Evolutionary conservation across 2,797 vertebrate species (phyloP).

Genomic region (Trachops cirrhosus): DNA sequence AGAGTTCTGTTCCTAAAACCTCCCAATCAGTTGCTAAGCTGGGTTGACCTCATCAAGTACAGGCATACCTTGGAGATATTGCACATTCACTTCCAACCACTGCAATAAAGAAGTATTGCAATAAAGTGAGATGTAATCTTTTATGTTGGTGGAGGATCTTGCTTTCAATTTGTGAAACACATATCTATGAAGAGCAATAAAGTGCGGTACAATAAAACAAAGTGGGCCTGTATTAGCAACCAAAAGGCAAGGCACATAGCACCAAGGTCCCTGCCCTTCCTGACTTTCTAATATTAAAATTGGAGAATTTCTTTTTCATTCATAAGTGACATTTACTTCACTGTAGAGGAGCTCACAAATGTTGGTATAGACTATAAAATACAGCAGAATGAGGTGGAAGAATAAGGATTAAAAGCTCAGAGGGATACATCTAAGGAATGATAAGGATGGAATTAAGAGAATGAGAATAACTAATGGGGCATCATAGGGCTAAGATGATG

Average conservation of each 20-base stretch:
- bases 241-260: neutral
- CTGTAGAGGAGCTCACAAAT: neutral
- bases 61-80: neutral
- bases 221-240: neutral
- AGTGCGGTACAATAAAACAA: neutral
- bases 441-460: constrained; percentile 44
- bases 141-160: neutral
- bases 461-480: constrained; percentile 15
- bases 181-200: neutral
- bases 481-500: constrained; percentile 45
- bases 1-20: neutral
- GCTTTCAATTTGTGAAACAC: neutral
- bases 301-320: neutral
- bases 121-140: neutral
- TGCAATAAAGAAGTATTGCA: neutral
- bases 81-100: neutral
- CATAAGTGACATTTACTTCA: neutral
- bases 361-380: neutral
- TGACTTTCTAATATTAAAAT: neutral
- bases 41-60: neutral
- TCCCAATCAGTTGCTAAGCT: neutral
- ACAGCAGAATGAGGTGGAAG: neutral
- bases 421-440: neutral
- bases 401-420: neutral
- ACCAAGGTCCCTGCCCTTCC: neutral